These are phyloP conservation scores for Amazona vittata DNA, from an alignment of 2,113 vertebrate species.

Conservation along the genomic window DNA sequence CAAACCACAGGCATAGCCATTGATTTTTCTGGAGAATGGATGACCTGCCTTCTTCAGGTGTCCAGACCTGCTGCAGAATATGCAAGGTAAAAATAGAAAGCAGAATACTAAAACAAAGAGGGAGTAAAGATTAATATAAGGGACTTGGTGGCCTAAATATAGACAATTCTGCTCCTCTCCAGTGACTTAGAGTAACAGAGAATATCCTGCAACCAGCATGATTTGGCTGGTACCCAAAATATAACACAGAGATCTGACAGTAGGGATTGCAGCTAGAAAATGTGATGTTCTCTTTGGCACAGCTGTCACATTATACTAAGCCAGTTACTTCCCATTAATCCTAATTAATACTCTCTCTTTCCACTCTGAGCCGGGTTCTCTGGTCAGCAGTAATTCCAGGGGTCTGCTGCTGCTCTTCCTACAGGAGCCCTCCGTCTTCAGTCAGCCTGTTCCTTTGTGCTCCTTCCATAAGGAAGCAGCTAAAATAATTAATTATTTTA, in stretches of 20 bases:
- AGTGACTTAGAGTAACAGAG: slow-evolving; percentile 10
- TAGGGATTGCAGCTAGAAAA: background rate
- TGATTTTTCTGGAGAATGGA: slow-evolving; percentile 10
- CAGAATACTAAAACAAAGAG: slow-evolving; percentile 9
- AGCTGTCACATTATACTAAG: slow-evolving; percentile 16
- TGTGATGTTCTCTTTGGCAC: slow-evolving; percentile 1
- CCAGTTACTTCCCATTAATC: slow-evolving; percentile 11
- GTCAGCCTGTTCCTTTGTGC: background rate
- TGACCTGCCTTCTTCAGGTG: background rate
- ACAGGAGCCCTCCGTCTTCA: background rate
- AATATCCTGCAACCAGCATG: background rate
- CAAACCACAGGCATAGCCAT: background rate
- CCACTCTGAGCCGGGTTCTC: background rate
- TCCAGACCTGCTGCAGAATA: background rate
- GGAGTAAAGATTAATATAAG: background rate
- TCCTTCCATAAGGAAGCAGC: background rate
- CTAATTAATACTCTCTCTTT: slow-evolving; percentile 5
- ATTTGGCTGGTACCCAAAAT: slow-evolving; percentile 52
- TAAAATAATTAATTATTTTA: background rate
- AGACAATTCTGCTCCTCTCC: background rate
- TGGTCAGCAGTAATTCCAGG: background rate
- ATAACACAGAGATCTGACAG: slow-evolving; percentile 11
- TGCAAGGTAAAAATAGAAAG: background rate
- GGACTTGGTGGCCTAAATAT: slow-evolving; percentile 41
- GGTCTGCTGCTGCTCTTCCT: background rate